Percentiles rank a stretch among this genome's conserved stretches.
phyloP scores from a whole-genome alignment of 1,140 invertebrate genomes.

The Drusus annulatus region DNA sequence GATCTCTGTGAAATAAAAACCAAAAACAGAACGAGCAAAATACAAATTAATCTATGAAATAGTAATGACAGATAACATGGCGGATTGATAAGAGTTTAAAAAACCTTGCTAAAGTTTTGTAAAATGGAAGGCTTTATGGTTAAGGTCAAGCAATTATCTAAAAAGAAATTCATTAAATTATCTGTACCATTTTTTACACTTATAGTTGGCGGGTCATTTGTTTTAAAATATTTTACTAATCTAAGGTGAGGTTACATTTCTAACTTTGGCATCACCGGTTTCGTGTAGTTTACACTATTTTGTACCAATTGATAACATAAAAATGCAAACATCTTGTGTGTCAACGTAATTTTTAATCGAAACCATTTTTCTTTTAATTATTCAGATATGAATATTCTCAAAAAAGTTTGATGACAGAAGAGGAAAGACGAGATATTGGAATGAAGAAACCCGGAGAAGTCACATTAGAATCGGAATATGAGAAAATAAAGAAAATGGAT shows the following conservation, averaged over 20 bases:
- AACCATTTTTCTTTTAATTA: constrained; percentile 1
- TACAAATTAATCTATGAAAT: no score
- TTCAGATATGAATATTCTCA: constrained; percentile 79
- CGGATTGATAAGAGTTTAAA: no score
- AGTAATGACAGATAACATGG: no score
- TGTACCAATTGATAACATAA: no score
- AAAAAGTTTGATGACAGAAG: constrained; percentile 72
- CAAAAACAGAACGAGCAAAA: no score
- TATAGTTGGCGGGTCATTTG: constrained; percentile 79
- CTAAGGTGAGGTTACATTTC: constrained; percentile 71
- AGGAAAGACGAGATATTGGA: constrained; percentile 77
- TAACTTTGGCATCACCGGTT: no score
- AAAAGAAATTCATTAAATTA: constrained; percentile 68
- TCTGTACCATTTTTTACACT: constrained; percentile 80
- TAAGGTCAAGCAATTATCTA: constrained; percentile 24
- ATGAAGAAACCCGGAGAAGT: constrained; percentile 78
- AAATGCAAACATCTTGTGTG: no score
- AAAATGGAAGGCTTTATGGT: not conserved
- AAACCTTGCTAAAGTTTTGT: no score
- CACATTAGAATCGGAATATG: constrained; percentile 81
- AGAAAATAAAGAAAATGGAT: constrained; percentile 80
- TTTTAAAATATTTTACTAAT: constrained; percentile 78
- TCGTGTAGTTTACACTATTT: no score
- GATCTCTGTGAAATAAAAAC: no score
- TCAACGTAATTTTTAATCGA: no score